These are phyloP conservation scores for Rissa tridactyla DNA, from an alignment of 2,113 vertebrate species.

Conservation along the genomic window DNA sequence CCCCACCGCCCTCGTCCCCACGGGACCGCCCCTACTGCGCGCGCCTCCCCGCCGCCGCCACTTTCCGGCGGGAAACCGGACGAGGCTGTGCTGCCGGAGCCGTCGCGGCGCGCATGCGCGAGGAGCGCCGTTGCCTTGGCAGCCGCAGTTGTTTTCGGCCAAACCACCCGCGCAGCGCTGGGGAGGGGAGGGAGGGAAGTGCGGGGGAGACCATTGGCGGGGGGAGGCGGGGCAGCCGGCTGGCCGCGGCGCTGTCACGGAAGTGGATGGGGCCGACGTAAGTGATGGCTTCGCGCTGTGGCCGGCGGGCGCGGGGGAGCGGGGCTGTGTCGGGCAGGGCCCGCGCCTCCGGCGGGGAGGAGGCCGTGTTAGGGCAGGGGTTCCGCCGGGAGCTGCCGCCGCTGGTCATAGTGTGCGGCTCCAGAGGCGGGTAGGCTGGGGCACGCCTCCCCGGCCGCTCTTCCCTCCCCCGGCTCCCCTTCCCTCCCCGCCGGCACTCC, in stretches of 20 bases:
- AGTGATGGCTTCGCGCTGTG: not conserved
- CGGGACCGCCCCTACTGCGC: not conserved
- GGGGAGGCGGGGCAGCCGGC: not conserved
- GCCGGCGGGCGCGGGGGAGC: not conserved
- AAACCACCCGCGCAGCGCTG: not conserved
- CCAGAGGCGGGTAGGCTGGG: not conserved
- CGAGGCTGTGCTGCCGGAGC: not conserved
- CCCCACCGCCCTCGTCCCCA: fast-evolving
- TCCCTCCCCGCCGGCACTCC: not conserved
- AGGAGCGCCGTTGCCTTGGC: not conserved
- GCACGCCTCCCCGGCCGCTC: not conserved
- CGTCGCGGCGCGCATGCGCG: not conserved
- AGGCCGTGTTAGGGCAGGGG: not conserved
- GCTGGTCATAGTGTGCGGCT: not conserved
- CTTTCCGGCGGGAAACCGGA: not conserved
- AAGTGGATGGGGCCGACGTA: not conserved
- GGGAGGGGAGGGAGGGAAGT: not conserved
- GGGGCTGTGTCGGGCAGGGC: not conserved
- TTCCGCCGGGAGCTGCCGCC: not conserved
- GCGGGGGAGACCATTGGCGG: not conserved
- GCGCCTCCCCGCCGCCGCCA: fast-evolving
- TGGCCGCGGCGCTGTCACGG: not conserved
- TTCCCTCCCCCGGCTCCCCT: not conserved
- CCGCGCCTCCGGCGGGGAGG: no score
- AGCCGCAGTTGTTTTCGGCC: constrained; percentile 15